phyloP scores from a whole-genome alignment of 1,140 invertebrate species.

The Zophobas atratus region DNA sequence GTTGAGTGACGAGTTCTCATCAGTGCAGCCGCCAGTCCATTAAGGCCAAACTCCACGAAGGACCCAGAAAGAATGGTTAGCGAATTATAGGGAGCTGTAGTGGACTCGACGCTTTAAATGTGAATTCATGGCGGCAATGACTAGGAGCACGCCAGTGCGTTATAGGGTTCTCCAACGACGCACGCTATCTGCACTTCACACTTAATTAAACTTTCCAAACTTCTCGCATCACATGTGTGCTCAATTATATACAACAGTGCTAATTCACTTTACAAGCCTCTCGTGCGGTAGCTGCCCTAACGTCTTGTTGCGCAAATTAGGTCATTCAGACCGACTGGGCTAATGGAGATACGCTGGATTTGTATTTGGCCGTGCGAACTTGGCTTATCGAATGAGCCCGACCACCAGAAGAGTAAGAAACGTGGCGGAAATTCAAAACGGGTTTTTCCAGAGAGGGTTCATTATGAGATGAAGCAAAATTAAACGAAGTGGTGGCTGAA shows the following conservation, averaged over 20 bases:
- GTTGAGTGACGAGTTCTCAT: slow-evolving; percentile 42
- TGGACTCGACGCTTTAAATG: slow-evolving; percentile 35
- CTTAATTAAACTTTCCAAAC: slow-evolving; percentile 58
- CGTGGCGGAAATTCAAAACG: too few relatives aligned
- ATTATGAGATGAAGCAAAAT: too few relatives aligned
- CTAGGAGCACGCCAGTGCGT: slow-evolving; percentile 39
- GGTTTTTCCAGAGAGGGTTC: too few relatives aligned
- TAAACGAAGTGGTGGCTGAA: too few relatives aligned
- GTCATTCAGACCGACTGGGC: slow-evolving; percentile 32
- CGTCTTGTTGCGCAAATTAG: slow-evolving; percentile 46
- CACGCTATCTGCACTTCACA: slow-evolving; percentile 58
- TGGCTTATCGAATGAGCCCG: too few relatives aligned
- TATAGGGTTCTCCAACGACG: slow-evolving; percentile 34
- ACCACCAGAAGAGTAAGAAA: too few relatives aligned
- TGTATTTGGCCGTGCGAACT: too few relatives aligned
- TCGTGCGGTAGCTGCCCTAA: slow-evolving; percentile 29
- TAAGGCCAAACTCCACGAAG: slow-evolving; percentile 23
- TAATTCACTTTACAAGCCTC: slow-evolving; percentile 48
- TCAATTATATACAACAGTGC: slow-evolving; percentile 41
- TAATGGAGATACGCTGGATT: slow-evolving; percentile 10
- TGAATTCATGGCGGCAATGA: slow-evolving; percentile 37
- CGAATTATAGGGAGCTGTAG: slow-evolving; percentile 7
- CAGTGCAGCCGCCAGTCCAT: slow-evolving; percentile 21
- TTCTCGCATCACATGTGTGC: slow-evolving; percentile 53
- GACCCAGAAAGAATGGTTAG: slow-evolving; percentile 23